Base-by-base conservation (phyloP, 2,888 invertebrate genomes). In the Drosophila mulleri region DNA sequence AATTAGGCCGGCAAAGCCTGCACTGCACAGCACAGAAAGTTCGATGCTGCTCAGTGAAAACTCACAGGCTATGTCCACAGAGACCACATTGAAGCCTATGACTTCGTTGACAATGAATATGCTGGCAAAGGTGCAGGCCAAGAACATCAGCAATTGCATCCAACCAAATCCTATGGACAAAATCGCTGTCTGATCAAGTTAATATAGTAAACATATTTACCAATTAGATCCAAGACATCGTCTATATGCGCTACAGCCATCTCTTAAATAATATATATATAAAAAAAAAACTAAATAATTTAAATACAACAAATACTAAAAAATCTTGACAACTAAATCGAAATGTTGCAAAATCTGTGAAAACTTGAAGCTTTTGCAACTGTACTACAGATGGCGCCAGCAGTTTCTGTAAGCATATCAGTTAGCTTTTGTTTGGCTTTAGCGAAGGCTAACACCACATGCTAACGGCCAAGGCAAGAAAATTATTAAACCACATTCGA, bases 1-100 rank as follows among this genome's bases (percentile, higher is more conserved):
- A 20, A 75, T 45, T 32, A 75, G 42, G 23, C 79, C 79, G 9
- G 47, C 4, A 20, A 72, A 69, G 2, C 29, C 67, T 1, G 70
- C 69, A 47, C 54, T 68, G 6, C 60, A 23, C 7, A 68, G 12
- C 2, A 58, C 1, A 2, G 66, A 35, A 1, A 61, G 6, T 16
- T 72, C 14, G 0, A 37, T 7, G 11, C 26, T 12, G 1, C 2
- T 2, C 42, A 72, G 9, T 2, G 26, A 9, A 12, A 78, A 70
- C 1, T 78, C 77, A 14, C 57, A 69, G 29, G 26, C 20, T 11
- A 69, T 42, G 9, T 47, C 11, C 7, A 71, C 50, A 1, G 45
- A 1, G 3, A 67, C 8, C 2, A 66, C 12, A 18, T 39, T 20
- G n/a, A 76, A 32, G 11, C 69, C 70, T 16, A 72, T 44, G 0